Percentiles rank a stretch among this genome's conserved stretches.
These are phyloP conservation scores for Panonychus citri DNA, from an alignment of 1,140 invertebrate genomes.

Conservation along the genomic window DNA sequence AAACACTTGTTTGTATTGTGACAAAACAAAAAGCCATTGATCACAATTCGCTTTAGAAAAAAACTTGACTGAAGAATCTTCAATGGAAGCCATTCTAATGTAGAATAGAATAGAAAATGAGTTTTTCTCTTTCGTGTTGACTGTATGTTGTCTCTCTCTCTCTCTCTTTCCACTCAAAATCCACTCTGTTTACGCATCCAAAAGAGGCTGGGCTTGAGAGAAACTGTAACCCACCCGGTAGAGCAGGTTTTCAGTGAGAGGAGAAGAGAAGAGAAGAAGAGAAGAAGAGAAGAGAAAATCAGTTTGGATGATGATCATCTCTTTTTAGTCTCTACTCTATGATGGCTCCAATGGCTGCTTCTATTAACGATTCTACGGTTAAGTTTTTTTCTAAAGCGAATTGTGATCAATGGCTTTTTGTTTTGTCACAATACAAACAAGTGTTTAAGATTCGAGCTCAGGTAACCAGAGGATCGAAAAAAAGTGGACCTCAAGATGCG, in stretches of 20 bases:
- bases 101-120: too few relatives aligned
- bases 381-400: slow-evolving; percentile 61
- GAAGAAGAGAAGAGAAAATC: too few relatives aligned
- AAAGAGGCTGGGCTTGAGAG: too few relatives aligned
- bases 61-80: slow-evolving; percentile 28
- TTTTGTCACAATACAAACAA: slow-evolving; percentile 63
- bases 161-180: too few relatives aligned
- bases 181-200: too few relatives aligned
- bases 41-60: slow-evolving; percentile 57
- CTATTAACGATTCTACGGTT: slow-evolving; percentile 14
- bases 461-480: slow-evolving; percentile 27
- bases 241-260: too few relatives aligned
- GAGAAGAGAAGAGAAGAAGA: too few relatives aligned
- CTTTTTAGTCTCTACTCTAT: too few relatives aligned
- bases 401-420: slow-evolving; percentile 58
- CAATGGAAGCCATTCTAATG: slow-evolving; percentile 12
- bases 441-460: slow-evolving; percentile 54
- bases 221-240: too few relatives aligned
- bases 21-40: slow-evolving; percentile 64
- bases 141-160: too few relatives aligned
- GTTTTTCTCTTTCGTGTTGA: too few relatives aligned
- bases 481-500: slow-evolving; percentile 46
- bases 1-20: slow-evolving; percentile 63
- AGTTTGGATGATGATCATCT: too few relatives aligned
- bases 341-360: slow-evolving; percentile 7